Evolutionary conservation across 2,888 invertebrate species (phyloP), one percentile per base, ranked within the genome.

Genomic region (Acrobasis consociella): DNA sequence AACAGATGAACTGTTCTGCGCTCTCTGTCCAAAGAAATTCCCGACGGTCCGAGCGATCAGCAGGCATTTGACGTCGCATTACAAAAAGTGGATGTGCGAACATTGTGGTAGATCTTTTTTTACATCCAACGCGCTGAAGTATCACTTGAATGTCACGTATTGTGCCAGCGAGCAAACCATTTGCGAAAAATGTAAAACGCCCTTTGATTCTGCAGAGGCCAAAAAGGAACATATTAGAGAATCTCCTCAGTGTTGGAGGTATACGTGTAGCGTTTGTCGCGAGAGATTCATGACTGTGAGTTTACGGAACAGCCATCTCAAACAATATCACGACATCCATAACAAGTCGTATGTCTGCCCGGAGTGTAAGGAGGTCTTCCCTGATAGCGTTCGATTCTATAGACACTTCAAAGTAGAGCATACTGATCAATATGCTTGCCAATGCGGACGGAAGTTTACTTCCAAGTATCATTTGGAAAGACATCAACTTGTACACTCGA

Each of bases 401-500:
- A 58, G 38, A 31, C 62, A 60, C 39, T 62, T 50, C 59, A 61
- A 50, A 49, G 55, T 49, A 8, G 58, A 61, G 15, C 55, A 55
- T 17, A 56, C 56, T 13, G 22, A 56, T 22, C 56, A 56, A 11
- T 79, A 72, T 38, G 60, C 74, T 0, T 89, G 89, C 55, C 71
- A 80, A 59, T 89, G 89, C 66, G 82, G 82, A 0, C 76, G 83
- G 0, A 89, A 88, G 66, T 93, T 93, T 65, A 86, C 83, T 56
- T 80, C 81, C 0, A 90, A 90, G 62, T 81, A 88, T 15, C 80
- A 78, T 61, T 72, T 93, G 15, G 82, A 87, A 9, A 85, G 86
- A 13, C 93, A 94, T 66, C 78, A 85, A 76, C 81, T 91, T 1
- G 83, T 84, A 0, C 93, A 93, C 69, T 90, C 91, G 0, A 89